phyloP scores from a whole-genome alignment of 2,888 invertebrate species.

The Salticus scenicus region DNA sequence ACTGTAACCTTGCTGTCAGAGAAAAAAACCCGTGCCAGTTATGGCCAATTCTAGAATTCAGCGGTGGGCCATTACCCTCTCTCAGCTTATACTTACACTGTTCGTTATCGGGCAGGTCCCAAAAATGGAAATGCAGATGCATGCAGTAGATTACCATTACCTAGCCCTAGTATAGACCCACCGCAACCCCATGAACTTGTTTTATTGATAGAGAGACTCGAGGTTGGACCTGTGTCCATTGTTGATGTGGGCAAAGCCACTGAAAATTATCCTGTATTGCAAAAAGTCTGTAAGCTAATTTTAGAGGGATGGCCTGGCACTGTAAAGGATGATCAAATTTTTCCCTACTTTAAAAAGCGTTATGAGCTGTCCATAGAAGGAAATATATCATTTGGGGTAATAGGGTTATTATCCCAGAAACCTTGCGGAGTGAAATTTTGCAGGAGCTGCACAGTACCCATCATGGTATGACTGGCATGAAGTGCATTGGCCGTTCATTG shows the following conservation, averaged over 20 bases:
- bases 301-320: neutral
- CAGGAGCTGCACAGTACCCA: slow-evolving; percentile 8
- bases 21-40: neutral
- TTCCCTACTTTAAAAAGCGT: too few relatives aligned
- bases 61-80: neutral
- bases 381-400: too few relatives aligned
- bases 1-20: too few relatives aligned
- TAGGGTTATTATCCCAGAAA: neutral
- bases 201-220: neutral
- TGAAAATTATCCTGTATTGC: neutral
- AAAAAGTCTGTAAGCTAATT: neutral
- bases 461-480: slow-evolving; percentile 13
- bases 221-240: neutral
- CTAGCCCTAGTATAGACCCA: neutral
- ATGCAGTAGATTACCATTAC: neutral
- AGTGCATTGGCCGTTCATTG: slow-evolving; percentile 1
- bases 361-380: too few relatives aligned
- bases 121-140: slow-evolving; percentile 6
- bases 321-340: too few relatives aligned
- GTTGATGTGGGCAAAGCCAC: neutral
- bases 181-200: neutral
- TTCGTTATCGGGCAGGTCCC: neutral
- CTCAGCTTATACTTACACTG: neutral
- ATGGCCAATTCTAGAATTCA: neutral
- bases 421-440: neutral